Conservation (phyloP, 1,140 invertebrate genomes). For the Meloidogyne chitwoodi region DNA sequence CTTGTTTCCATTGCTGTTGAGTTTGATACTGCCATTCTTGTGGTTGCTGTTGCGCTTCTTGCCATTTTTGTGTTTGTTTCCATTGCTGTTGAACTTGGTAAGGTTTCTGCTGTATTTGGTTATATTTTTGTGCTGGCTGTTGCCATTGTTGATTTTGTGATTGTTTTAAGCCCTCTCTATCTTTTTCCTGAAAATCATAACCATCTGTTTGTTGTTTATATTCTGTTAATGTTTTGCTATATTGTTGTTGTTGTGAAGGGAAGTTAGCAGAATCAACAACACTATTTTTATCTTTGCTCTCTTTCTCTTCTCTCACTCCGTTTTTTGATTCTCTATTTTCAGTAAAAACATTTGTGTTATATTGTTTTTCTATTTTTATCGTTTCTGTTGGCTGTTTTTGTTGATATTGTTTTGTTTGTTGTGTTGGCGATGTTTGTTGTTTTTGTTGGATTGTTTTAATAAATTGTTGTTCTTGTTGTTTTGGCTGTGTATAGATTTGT, state of each 20-base stretch:
- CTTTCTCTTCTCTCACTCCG: neutral
- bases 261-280: neutral
- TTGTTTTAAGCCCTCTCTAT: neutral
- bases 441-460: neutral
- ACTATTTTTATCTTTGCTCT: neutral
- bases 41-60: slow-evolving; percentile 13
- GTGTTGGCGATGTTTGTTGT: neutral
- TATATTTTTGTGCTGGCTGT: neutral
- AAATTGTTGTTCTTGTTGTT: slow-evolving; percentile 8
- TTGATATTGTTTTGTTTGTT: neutral
- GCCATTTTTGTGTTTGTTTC: neutral
- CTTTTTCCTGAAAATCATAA: neutral
- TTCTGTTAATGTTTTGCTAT: neutral
- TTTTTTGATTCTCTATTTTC: neutral
- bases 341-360: neutral
- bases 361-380: neutral
- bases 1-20: neutral
- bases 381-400: neutral
- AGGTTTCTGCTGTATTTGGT: neutral
- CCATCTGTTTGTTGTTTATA: neutral
- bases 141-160: neutral
- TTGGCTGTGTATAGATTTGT: slow-evolving; percentile 6
- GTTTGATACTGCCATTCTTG: neutral
- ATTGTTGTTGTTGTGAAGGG: neutral
- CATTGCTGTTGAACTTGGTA: slow-evolving; percentile 4